Base-by-base conservation (phyloP, 2,888 invertebrate species). In the Pterostichus madidus region DNA sequence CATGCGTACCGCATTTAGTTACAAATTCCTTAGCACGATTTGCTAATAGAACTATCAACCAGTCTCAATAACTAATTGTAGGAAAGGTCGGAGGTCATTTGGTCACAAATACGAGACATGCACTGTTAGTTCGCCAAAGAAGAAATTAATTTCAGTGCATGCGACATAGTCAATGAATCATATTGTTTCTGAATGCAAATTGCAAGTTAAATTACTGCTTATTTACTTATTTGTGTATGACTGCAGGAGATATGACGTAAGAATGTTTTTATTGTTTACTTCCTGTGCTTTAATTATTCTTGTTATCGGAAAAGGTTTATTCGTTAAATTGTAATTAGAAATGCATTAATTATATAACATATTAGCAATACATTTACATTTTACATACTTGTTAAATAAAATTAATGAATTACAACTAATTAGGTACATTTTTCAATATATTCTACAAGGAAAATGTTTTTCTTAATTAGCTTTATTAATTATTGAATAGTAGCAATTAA, bases 21-120 rank as follows among this genome's bases (percentile, higher is more conserved):
- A 52, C 31, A 11, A 52, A 75, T 75, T 75, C 52, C 75, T 52
- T 6, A 24, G 53, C 13, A 15, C 39, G 32, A 79, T 64, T 64
- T 64, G 64, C 79, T 79, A 68, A 79, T 79, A 79, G 79, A 79
- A 64, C 79, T 32, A 79, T 79, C 79, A 79, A 53, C 17, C 17
- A 79, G 76, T 17, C 32, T 76, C 32, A 53, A 53, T 76, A 61
- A 79, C 53, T 80, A 80, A 80, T 80, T 80, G 80, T 24, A 31
- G 32, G 15, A 80, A 73, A 80, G 80, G 80, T 73, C 59, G 15
- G 5, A 44, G 71, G 71, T 80, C 31, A 80, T 73, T 35, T 80
- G 80, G 80, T 44, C 73, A 73, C 68, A 71, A 64, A 64, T 64
- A 10, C 35, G 15, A 64, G 39, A 7, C 35, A 39, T 64, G 35